Conservation (phyloP, 2,888 invertebrate species). For the Cerastis leucographa region DNA sequence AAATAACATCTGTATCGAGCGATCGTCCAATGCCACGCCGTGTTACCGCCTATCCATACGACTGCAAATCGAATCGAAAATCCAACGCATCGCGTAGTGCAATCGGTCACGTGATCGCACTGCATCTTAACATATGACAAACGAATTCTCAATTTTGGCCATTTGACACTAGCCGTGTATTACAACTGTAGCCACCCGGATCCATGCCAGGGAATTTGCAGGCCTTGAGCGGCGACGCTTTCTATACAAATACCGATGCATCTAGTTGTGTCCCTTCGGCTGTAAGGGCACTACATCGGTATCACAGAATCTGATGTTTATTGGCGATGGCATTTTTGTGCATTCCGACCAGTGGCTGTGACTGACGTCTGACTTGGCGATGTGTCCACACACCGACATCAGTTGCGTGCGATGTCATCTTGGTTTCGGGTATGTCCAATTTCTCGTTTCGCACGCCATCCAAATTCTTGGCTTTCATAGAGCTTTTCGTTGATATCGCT, state of each 20-base stretch:
- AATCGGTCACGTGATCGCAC: constrained; percentile 66
- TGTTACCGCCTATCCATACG: constrained; percentile 36
- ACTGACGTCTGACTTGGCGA: constrained; percentile 83
- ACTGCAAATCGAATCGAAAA: constrained; percentile 37
- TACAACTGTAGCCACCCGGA: constrained; percentile 79
- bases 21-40: constrained; percentile 44
- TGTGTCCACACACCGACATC: constrained; percentile 72
- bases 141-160: constrained; percentile 82
- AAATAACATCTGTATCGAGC: constrained; percentile 42
- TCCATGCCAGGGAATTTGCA: constrained; percentile 87
- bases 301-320: constrained; percentile 71
- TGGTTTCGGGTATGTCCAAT: constrained; percentile 86
- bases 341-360: constrained; percentile 70
- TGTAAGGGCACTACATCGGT: constrained; percentile 78
- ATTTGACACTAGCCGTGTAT: constrained; percentile 79
- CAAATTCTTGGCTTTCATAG: constrained; percentile 73
- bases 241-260: constrained; percentile 80
- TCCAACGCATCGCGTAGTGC: constrained; percentile 35
- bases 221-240: constrained; percentile 82
- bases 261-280: constrained; percentile 81
- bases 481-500: constrained; percentile 67
- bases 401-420: constrained; percentile 79
- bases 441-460: constrained; percentile 71
- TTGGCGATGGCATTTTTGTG: constrained; percentile 73
- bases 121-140: constrained; percentile 76